Base-by-base conservation (phyloP, 2,888 invertebrate species). In the Pocota personata region DNA sequence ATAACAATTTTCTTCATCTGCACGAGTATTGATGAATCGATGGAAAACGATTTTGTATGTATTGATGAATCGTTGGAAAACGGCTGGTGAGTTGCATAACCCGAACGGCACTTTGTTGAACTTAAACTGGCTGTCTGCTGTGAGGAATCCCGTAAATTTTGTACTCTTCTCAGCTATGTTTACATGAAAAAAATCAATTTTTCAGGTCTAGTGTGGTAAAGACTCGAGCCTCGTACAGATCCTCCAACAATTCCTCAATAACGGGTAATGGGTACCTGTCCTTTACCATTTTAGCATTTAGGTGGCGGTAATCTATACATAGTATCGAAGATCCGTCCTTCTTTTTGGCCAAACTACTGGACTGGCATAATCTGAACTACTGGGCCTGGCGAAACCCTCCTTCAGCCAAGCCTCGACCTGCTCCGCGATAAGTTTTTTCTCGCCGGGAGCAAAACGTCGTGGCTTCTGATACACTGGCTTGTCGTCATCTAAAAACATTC, bases 81-180 rank as follows among this genome's bases (percentile, higher is more conserved):
- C n/a, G n/a, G n/a, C n/a, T n/a, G 92, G 92, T 7, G 88, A 88
- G 21, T 90, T 91, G 43, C 89, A 90, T 4, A 91, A 57, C 3
- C 92, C 92, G 88, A 92, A 92, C 0, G 92, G 91, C 48, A 89
- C 89, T 83, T 87, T 89, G 6, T 89, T 32, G 83, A 92, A 92
- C 83, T 92, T 91, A 87, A 86, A 92, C 35, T 90, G 91, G 1
- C 91, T 91, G 76, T 88, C 87, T 4, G 88, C 90, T 8, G 90
- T 91, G 0, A 92, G 90, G 87, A 92, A 92, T 0, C 91, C 72
- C 2, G 91, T 92, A 62, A 90, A 91, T 84, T 78, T 87, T 27
- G 2, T 16, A 7, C 52, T 52, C 12, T 0, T 3, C 52, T 52
- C 52, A 5, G 2, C 27, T 24, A 30, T 30, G 7, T 55, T 16